A percentile compares a stretch with the other conserved stretches of the same genome.
phyloP scores from a whole-genome alignment of 1,140 invertebrate genomes.

The Bombus sylvicola region DNA sequence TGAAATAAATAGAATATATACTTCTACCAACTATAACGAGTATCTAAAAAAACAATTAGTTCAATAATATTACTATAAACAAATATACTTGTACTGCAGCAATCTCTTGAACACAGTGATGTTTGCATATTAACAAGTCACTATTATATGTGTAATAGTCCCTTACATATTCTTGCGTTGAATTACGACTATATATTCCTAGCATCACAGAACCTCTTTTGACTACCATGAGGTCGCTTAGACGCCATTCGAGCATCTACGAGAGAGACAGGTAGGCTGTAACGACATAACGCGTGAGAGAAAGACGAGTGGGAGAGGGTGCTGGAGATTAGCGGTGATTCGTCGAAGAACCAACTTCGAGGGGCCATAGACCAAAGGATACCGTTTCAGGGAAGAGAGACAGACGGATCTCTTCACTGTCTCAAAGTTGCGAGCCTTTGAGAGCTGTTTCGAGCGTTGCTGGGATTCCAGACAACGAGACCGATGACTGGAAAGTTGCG shows the following conservation, averaged over 20 bases:
- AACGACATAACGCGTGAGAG: not conserved
- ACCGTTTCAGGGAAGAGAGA: slow-evolving; percentile 47
- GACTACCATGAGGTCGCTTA: slow-evolving; percentile 47
- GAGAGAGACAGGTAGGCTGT: slow-evolving; percentile 11
- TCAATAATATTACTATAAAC: too few relatives aligned
- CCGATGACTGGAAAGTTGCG: slow-evolving; percentile 30
- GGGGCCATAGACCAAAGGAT: slow-evolving; percentile 58
- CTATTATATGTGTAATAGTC: too few relatives aligned
- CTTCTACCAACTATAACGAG: too few relatives aligned
- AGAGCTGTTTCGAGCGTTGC: slow-evolving; percentile 38
- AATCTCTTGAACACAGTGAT: too few relatives aligned
- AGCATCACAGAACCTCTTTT: not conserved
- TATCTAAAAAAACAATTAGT: too few relatives aligned
- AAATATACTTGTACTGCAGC: too few relatives aligned
- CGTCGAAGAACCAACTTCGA: slow-evolving; percentile 49
- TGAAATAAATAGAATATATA: too few relatives aligned
- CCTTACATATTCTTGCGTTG: too few relatives aligned
- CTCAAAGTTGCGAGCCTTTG: slow-evolving; percentile 27
- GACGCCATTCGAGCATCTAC: slow-evolving; percentile 51
- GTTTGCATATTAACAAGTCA: too few relatives aligned
- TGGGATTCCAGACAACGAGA: slow-evolving; percentile 2
- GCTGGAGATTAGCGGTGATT: slow-evolving; percentile 72
- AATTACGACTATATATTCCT: too few relatives aligned
- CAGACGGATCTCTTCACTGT: not conserved
- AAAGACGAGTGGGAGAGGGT: slow-evolving; percentile 20